Percentiles rank a stretch among this genome's conserved stretches.
Evolutionary conservation across 2,113 vertebrate species (phyloP).

Genomic region (Parus major): DNA sequence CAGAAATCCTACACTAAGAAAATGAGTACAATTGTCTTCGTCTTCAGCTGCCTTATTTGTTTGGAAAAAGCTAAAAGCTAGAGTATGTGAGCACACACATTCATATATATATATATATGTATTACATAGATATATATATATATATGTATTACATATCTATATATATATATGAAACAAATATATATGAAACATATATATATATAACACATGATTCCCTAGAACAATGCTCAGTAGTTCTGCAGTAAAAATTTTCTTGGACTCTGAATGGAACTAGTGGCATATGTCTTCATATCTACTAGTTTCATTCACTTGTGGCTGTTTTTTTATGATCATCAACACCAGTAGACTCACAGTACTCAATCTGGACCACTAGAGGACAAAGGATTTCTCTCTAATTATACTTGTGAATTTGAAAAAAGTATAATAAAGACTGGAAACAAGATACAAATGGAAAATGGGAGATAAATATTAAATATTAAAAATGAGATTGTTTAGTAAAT

Average conservation of each 20-base stretch:
- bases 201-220: neutral
- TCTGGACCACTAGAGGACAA: neutral
- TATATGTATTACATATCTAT: too few relatives aligned
- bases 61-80: neutral
- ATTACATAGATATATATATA: neutral
- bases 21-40: neutral
- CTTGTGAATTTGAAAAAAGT: neutral
- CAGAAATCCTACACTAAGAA: neutral
- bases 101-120: too few relatives aligned
- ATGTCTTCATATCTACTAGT: rapidly evolving
- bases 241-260: neutral
- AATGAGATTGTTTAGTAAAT: neutral
- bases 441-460: neutral
- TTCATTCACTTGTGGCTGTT: rapidly evolving
- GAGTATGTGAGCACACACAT: rapidly evolving
- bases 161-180: neutral
- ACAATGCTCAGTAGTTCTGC: neutral
- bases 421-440: neutral
- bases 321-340: neutral
- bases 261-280: neutral
- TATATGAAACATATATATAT: too few relatives aligned
- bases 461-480: neutral
- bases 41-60: neutral
- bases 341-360: neutral
- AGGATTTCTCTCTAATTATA: neutral